Percentiles rank a stretch among this genome's conserved stretches.
phyloP scores from a whole-genome alignment of 2,888 invertebrate species.

The Allolobophora icterica region DNA sequence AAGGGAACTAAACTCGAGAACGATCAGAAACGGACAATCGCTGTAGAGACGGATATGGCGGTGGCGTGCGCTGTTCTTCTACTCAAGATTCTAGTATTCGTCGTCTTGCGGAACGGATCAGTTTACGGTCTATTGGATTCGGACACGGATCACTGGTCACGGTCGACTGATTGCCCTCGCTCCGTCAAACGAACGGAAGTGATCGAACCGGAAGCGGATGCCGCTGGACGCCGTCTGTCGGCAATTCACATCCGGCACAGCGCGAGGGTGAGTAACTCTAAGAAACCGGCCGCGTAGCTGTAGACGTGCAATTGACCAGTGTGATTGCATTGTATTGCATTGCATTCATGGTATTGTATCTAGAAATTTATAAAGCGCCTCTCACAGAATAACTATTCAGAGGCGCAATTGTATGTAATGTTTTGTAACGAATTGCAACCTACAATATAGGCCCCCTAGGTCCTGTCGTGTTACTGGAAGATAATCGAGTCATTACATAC shows the following conservation, averaged over 20 bases:
- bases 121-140: background rate
- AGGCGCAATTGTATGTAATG: too few relatives aligned
- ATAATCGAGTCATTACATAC: background rate
- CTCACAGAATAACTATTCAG: too few relatives aligned
- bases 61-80: background rate
- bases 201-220: background rate
- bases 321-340: too few relatives aligned
- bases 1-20: background rate
- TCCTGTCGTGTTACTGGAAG: background rate
- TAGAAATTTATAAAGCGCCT: too few relatives aligned
- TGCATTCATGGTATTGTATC: too few relatives aligned
- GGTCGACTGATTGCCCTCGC: background rate
- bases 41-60: background rate
- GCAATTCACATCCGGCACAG: constrained; percentile 22
- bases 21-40: background rate
- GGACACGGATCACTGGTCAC: background rate
- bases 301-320: too few relatives aligned
- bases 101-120: background rate
- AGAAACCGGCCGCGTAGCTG: too few relatives aligned
- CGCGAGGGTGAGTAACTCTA: background rate
- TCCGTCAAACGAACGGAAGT: constrained; percentile 4
- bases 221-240: background rate
- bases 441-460: too few relatives aligned
- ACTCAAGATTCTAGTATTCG: background rate
- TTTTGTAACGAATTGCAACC: too few relatives aligned